Percentiles rank a stretch among this genome's conserved stretches.
phyloP scores from a whole-genome alignment of 64 coral and sea anemone genomes.

The Pocillopora verrucosa region DNA sequence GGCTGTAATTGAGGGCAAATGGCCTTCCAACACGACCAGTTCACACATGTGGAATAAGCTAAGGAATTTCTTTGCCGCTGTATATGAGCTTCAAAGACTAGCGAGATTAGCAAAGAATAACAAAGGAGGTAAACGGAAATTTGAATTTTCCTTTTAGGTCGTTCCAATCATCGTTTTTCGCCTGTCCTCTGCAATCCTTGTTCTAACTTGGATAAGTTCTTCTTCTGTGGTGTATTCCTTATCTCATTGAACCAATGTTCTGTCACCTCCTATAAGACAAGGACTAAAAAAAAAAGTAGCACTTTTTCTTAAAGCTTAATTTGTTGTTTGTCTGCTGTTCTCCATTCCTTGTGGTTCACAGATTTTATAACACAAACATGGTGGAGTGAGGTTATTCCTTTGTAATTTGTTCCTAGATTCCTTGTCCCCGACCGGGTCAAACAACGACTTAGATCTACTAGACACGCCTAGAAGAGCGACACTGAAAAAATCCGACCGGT shows the following conservation, averaged over 20 bases:
- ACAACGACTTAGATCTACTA: conserved; percentile 56
- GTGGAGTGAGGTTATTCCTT: not conserved
- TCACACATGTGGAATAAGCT: conserved; percentile 96
- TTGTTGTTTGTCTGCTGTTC: no score
- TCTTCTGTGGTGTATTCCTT: no score
- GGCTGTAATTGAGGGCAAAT: conserved; percentile 96
- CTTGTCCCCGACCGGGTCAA: conserved; percentile 57
- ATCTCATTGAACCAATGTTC: no score
- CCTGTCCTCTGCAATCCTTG: no score
- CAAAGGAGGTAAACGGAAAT: conserved; percentile 25
- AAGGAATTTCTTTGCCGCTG: conserved; percentile 90
- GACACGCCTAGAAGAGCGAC: conserved; percentile 59
- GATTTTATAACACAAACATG: no score
- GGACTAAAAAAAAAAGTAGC: not conserved
- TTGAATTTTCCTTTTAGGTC: not conserved
- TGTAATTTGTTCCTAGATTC: conserved; percentile 36
- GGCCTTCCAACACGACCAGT: conserved; percentile 93
- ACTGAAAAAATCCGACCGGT: conserved; percentile 26
- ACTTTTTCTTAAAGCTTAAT: not conserved
- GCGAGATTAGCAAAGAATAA: conserved; percentile 15
- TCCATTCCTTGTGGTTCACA: no score
- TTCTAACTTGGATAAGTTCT: no score
- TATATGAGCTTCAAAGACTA: conserved; percentile 82
- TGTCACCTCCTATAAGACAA: no score
- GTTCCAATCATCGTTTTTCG: no score